Base-by-base conservation (phyloP, 2,113 vertebrate species). In the Myanophis thanlyinensis region DNA sequence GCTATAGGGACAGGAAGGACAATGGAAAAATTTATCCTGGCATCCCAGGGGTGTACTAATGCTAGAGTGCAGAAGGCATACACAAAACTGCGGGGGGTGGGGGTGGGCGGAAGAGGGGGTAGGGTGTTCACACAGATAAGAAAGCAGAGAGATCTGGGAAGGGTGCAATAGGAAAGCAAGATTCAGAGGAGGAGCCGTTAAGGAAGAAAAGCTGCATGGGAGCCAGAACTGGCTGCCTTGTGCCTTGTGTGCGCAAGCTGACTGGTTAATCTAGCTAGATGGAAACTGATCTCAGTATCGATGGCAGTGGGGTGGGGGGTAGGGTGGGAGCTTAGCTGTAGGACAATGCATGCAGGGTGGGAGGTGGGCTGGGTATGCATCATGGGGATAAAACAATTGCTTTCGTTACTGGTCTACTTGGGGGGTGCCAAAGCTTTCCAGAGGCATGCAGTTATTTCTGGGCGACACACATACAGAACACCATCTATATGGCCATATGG, bases 391-490 rank as follows among this genome's bases (percentile, higher is more conserved):
- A 25, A 44, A 20, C 40, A 5, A 53, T 62, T 51, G 90, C 46
- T 62, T 27, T 56, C 35, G 1, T 48, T 15, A 23, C 85, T 2
- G 48, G 3, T 52, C 8, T 13, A 35, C 46, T 46, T 11, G 35
- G 27, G 27, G 46, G 87, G 91, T 27, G 87, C 73, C n/a, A 47
- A 35, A 47, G n/a, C 90, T 91, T 53, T 91, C 87, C 62, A 27
- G 47, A 86, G 73, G 67, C 27, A 89, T 85, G 73, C 13, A 30
- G 67, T 22, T 47, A 44, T 40, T 11, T 54, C 27, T 52, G 20
- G 4, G 1, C 7, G 35, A 11, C 6, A 5, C 88, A 49, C 6
- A 5, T 84, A 49, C 49, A 25, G 91, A 49, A 88, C 51, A 22
- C 4, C 20, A 51, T 44, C 52, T 85, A 49, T 85, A 49, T 59